Evolutionary conservation across 1,140 invertebrate species (phyloP), one percentile per base, ranked within the genome.

Genomic region (Marisa cornuarietis): DNA sequence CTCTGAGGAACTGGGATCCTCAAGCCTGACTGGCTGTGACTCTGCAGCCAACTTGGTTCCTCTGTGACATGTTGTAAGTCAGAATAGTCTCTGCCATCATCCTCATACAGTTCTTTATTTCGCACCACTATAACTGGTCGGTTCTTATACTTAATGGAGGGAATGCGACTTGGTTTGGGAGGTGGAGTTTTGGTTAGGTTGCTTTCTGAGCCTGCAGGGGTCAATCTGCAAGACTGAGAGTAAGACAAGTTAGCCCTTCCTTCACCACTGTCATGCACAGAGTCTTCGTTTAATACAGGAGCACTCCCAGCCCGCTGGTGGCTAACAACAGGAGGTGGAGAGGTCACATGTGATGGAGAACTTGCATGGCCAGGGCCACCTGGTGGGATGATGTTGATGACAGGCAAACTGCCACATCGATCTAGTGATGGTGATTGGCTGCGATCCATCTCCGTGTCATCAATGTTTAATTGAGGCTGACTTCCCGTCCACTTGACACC

Each of bases 91-190:
- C 86, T 72, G 63, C 86, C 87, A 71, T 90, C 88, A 71, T 91
- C 90, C 31, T 89, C 88, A 65, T 88, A 88, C 51, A 88, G 61
- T 7, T 81, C 81, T 24, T 75, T 76, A 73, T 88, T 87, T 49
- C 88, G 78, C 9, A 89, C 83, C 24, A 76, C 76, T 13, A 90
- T 84, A n/a, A 80, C 69, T 11, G 90, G 90, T 31, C 84, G 81
- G 22, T 86, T 83, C 66, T 85, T 87, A 66, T 87, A 87, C 71
- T 89, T 90, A 14, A 90, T 81, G 0, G 91, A 93, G 22, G 94
- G 94, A 75, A 94, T 89, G 79, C 94, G 89, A 52, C 94, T 94
- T 10, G 94, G 95, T 91, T 95, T 95, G 0, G 95, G 95, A 16
- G 95, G 95, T 14, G 95, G 94, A 22, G 87, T 79, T 80, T 85